phyloP scores from a whole-genome alignment of 2,888 invertebrate genomes.

The Aspidapion aeneum region DNA sequence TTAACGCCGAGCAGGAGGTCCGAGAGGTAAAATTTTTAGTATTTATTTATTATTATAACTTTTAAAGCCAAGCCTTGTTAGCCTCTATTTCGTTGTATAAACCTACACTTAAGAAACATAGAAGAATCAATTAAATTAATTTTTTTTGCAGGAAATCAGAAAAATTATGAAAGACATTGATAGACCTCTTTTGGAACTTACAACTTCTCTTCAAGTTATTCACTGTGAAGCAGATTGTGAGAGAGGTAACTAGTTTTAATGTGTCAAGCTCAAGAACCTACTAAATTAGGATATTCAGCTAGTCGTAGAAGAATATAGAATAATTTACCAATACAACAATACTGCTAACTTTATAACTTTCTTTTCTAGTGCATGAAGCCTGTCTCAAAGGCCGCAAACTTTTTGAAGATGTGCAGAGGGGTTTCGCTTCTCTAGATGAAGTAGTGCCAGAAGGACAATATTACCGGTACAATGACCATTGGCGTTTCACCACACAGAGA shows the following conservation, averaged over 20 bases:
- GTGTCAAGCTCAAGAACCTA: too few relatives aligned
- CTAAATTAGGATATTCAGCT: too few relatives aligned
- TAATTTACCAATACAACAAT: too few relatives aligned
- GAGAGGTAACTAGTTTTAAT: slow-evolving; percentile 52
- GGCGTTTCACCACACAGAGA: slow-evolving; percentile 79
- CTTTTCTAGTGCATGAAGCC: slow-evolving; percentile 61
- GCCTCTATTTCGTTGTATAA: too few relatives aligned
- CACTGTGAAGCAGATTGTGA: slow-evolving; percentile 66
- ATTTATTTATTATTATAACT: too few relatives aligned
- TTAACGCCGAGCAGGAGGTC: slow-evolving; percentile 74
- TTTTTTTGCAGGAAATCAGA: slow-evolving; percentile 59
- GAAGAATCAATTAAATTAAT: too few relatives aligned
- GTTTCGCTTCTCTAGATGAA: slow-evolving; percentile 60
- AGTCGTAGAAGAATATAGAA: too few relatives aligned
- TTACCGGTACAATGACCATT: slow-evolving; percentile 85
- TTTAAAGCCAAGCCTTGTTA: too few relatives aligned
- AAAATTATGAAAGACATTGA: slow-evolving; percentile 72
- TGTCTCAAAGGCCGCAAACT: slow-evolving; percentile 61
- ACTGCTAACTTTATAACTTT: too few relatives aligned
- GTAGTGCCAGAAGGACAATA: slow-evolving; percentile 75
- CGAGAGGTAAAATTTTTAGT: slow-evolving; percentile 64
- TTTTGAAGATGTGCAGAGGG: slow-evolving; percentile 62
- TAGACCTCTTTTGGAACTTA: slow-evolving; percentile 71
- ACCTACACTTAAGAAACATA: too few relatives aligned
- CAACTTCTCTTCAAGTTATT: slow-evolving; percentile 77